Evolutionary conservation across 2,888 invertebrate genomes (phyloP), one percentile per base, ranked within the genome.

Genomic region (Drosophila atripex): DNA sequence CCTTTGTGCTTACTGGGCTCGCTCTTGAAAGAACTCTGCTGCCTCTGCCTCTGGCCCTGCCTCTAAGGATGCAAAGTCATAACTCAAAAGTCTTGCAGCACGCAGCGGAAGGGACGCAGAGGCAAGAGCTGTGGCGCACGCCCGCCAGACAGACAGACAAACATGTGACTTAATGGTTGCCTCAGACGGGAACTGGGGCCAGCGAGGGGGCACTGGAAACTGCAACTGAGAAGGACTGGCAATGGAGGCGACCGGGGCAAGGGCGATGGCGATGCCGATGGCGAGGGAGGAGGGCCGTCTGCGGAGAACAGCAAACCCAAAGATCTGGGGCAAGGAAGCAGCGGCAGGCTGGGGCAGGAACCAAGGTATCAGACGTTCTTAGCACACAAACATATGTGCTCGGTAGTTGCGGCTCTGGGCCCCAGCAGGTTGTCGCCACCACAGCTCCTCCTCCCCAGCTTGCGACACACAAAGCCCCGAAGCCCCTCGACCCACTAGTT

Each of bases 81-180:
- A 83, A 83, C 82, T 83, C 82, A 83, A 87, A 87, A 82, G 88
- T 85, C 72, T 73, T 65, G 64, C 52, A 72, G 56, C 64, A 60
- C 1, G 6, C 21, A 21, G 21, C 6, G 43, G 43, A 4, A 12
- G 11, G 56, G 49, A 54, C 12, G 16, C 14, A 25, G 49, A 25
- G 47, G 46, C 30, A 25, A 11, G 41, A 43, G 14, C 52, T 32
- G 9, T 39, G 65, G 45, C 45, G 56, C 25, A 58, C 52, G 66
- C 66, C 65, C 39, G 66, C 30, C 50, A 50, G 54, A 55, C 73
- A 65, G 53, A 55, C 73, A 65, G 68, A 55, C 73, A 77, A 84
- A 88, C 89, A 88, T 87, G 88, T 87, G 87, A 88, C 88, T 88
- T 80, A 82, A 88, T 84, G 88, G 83, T 83, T 80, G 85, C 71